Percentiles rank a stretch among this genome's conserved stretches.
phyloP scores from a whole-genome alignment of 2,888 invertebrate species.

The Drosophila neutralis region DNA sequence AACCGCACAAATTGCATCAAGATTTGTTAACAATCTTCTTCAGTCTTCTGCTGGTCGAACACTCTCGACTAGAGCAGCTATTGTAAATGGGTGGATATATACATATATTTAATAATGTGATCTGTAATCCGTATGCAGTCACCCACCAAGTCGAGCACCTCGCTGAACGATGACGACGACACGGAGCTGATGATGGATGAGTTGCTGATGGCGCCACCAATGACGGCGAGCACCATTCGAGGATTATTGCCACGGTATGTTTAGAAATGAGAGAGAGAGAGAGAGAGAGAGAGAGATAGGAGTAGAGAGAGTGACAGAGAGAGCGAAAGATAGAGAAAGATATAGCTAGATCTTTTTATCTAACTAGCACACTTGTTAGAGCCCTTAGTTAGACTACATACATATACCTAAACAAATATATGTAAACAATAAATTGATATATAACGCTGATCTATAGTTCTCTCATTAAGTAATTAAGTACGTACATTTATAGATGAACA shows the following conservation, averaged over 20 bases:
- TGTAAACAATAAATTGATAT: background rate
- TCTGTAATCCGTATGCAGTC: conserved; percentile 85
- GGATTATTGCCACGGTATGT: conserved; percentile 89
- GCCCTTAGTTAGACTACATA: conserved; percentile 24
- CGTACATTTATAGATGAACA: conserved; percentile 27
- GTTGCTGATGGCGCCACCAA: conserved; percentile 90
- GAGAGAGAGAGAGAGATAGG: background rate
- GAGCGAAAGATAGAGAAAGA: background rate
- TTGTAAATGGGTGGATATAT: background rate
- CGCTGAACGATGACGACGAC: conserved; percentile 90
- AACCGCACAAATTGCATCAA: background rate
- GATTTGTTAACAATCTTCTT: background rate
- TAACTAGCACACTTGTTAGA: conserved; percentile 11
- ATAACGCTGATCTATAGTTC: conserved; percentile 21
- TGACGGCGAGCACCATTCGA: conserved; percentile 89
- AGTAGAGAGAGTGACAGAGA: background rate
- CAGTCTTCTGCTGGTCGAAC: background rate
- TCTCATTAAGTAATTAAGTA: conserved; percentile 33
- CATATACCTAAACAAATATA: background rate
- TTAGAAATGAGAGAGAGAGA: background rate
- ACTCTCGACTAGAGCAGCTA: background rate
- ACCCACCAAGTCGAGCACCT: conserved; percentile 88
- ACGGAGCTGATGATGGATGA: conserved; percentile 94
- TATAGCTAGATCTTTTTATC: conserved; percentile 3
- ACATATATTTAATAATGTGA: background rate